Conservation (phyloP, 2,113 vertebrate species). For the Larimichthys polyactis region DNA sequence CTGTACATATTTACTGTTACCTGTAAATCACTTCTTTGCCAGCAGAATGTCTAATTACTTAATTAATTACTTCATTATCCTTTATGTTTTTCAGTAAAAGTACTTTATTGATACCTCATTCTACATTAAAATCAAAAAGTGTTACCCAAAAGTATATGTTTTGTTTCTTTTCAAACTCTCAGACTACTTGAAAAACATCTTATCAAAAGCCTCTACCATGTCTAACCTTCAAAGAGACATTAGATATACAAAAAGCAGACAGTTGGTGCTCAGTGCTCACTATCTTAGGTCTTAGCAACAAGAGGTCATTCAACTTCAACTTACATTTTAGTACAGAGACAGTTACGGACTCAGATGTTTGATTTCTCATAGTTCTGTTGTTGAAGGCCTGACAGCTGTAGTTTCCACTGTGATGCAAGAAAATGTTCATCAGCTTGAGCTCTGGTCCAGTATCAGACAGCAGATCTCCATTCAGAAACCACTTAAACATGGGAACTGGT, state of each 20-base stretch:
- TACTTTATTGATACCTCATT: not conserved
- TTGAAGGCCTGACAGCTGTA: slow-evolving; percentile 71
- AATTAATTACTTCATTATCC: not conserved
- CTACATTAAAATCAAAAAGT: not conserved
- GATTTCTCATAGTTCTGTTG: slow-evolving; percentile 42
- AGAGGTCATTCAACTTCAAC: not conserved
- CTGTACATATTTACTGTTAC: not conserved
- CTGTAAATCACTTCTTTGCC: not conserved
- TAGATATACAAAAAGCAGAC: not conserved
- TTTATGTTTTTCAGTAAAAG: not conserved
- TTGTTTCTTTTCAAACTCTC: not conserved
- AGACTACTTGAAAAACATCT: not conserved
- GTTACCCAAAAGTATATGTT: not conserved
- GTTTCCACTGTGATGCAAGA: slow-evolving; percentile 56
- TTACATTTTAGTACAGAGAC: slow-evolving; percentile 58
- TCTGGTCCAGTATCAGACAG: slow-evolving; percentile 41
- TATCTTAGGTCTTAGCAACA: not conserved
- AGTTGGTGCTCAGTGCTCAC: not conserved
- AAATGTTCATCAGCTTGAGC: slow-evolving; percentile 58
- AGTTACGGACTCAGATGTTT: slow-evolving; percentile 25
- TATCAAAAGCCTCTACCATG: not conserved
- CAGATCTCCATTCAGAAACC: slow-evolving; percentile 56
- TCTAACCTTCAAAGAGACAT: not conserved
- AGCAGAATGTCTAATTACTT: too few species aligned
- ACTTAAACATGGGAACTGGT: slow-evolving; percentile 17